These are phyloP conservation scores for Eristalis arbustorum DNA, from an alignment of 2,888 invertebrate species.

Conservation along the genomic window DNA sequence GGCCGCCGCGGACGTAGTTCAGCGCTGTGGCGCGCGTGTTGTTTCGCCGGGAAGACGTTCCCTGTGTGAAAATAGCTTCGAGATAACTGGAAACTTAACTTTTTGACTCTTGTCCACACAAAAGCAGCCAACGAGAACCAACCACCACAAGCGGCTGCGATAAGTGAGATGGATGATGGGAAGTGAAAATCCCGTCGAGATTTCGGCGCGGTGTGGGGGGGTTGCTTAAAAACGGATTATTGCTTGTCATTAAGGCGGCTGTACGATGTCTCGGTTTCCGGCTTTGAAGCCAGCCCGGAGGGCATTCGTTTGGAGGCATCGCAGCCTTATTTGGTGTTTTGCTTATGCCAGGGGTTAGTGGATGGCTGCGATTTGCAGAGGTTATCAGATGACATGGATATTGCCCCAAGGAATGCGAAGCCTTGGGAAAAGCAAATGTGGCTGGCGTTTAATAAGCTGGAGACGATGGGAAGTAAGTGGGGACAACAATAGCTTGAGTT, in stretches of 20 bases:
- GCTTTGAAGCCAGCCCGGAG: slow-evolving; percentile 19
- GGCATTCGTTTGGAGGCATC: slow-evolving; percentile 41
- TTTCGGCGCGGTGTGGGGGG: slow-evolving; percentile 13
- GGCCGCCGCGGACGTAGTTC: slow-evolving; percentile 25
- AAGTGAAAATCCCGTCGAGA: slow-evolving; percentile 54
- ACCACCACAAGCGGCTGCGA: slow-evolving; percentile 27
- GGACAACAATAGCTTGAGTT: background rate
- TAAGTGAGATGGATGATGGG: slow-evolving; percentile 64
- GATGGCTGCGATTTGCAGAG: background rate
- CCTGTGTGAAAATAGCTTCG: slow-evolving; percentile 63
- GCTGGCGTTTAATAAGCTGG: background rate
- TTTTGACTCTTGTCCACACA: slow-evolving; percentile 56
- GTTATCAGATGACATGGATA: background rate
- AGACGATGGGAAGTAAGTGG: background rate
- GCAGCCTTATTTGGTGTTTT: slow-evolving; percentile 26
- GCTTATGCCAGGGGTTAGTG: background rate
- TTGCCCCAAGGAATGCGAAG: background rate
- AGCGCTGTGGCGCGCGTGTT: slow-evolving; percentile 23
- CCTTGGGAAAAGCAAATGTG: background rate
- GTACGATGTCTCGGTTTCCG: slow-evolving; percentile 13
- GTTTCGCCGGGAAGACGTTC: slow-evolving; percentile 59
- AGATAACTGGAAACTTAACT: slow-evolving; percentile 68
- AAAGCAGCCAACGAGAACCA: slow-evolving; percentile 8
- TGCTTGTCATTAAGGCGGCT: slow-evolving; percentile 57
- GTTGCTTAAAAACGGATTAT: slow-evolving; percentile 45